phyloP scores from a whole-genome alignment of 2,888 invertebrate genomes.

The Lucinisca nassula region DNA sequence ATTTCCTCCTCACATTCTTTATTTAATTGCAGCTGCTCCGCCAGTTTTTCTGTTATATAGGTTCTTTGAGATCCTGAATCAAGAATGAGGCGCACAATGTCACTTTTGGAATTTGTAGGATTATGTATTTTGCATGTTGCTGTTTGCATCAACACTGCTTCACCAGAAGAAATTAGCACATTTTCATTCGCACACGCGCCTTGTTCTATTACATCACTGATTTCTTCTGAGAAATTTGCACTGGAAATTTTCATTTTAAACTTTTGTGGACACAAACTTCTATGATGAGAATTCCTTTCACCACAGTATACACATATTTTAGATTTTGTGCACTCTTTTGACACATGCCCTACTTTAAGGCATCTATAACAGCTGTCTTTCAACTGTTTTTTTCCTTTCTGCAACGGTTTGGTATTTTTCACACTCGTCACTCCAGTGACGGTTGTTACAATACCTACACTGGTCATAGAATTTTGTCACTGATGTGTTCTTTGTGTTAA shows the following conservation, averaged over 20 bases:
- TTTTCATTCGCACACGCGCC: background rate
- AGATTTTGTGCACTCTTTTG: conserved; percentile 10
- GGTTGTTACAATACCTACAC: background rate
- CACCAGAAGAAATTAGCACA: conserved; percentile 7
- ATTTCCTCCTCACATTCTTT: conserved; percentile 33
- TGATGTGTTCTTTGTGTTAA: background rate
- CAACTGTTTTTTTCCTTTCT: conserved; percentile 1
- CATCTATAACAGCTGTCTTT: background rate
- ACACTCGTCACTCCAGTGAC: background rate
- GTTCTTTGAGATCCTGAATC: conserved; percentile 41
- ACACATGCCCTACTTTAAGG: conserved; percentile 10
- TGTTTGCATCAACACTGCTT: conserved; percentile 10
- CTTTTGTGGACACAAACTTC: conserved; percentile 13
- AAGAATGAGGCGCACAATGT: conserved; percentile 13
- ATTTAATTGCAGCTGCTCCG: conserved; percentile 12
- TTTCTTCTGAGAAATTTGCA: background rate
- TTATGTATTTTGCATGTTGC: background rate
- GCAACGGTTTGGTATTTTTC: background rate
- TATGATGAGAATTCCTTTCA: conserved; percentile 2
- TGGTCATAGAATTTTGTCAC: background rate
- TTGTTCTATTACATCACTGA: background rate
- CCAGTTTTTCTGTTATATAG: background rate
- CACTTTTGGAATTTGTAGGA: background rate
- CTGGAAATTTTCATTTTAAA: background rate
- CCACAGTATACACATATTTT: conserved; percentile 26